Percentiles rank a stretch among this genome's conserved stretches.
These are phyloP conservation scores for Recurvirostra avosetta DNA, from an alignment of 2,113 vertebrate species.

Conservation along the genomic window DNA sequence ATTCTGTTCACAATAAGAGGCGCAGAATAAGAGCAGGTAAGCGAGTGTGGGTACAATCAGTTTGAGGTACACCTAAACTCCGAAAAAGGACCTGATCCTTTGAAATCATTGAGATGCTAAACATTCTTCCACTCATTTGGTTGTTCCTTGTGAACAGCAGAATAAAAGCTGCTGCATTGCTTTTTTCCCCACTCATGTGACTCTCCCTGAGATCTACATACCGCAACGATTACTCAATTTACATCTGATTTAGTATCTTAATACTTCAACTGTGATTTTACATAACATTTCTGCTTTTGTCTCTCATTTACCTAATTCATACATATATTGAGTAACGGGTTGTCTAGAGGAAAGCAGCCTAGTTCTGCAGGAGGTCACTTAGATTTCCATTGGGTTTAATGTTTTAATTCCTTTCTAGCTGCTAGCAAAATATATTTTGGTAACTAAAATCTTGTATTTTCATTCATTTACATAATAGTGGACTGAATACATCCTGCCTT, in stretches of 20 bases:
- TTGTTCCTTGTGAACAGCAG: not conserved
- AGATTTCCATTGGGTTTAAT: constrained; percentile 48
- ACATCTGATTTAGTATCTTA: constrained; percentile 55
- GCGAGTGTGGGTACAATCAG: rapidly evolving
- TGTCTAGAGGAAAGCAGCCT: constrained; percentile 17
- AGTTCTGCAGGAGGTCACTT: constrained; percentile 53
- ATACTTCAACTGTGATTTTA: constrained; percentile 49
- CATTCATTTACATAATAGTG: constrained; percentile 47
- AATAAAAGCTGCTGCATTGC: constrained; percentile 12
- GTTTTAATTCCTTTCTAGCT: constrained; percentile 53
- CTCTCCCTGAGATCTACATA: constrained; percentile 2
- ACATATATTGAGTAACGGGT: not conserved
- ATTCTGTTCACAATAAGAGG: not conserved
- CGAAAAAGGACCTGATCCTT: not conserved
- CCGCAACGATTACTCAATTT: constrained; percentile 56
- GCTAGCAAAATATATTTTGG: constrained; percentile 48
- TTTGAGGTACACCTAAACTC: not conserved
- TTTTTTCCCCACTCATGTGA: not conserved
- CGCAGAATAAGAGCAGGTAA: not conserved
- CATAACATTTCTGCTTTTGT: constrained; percentile 49
- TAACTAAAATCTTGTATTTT: constrained; percentile 51
- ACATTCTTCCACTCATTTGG: not conserved
- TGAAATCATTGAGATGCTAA: not conserved
- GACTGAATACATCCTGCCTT: constrained; percentile 16
- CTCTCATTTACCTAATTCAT: constrained; percentile 60